Percentiles rank a stretch among this genome's conserved stretches.
Evolutionary conservation across 2,113 vertebrate genomes (phyloP).

Genomic region (Zootoca vivipara): DNA sequence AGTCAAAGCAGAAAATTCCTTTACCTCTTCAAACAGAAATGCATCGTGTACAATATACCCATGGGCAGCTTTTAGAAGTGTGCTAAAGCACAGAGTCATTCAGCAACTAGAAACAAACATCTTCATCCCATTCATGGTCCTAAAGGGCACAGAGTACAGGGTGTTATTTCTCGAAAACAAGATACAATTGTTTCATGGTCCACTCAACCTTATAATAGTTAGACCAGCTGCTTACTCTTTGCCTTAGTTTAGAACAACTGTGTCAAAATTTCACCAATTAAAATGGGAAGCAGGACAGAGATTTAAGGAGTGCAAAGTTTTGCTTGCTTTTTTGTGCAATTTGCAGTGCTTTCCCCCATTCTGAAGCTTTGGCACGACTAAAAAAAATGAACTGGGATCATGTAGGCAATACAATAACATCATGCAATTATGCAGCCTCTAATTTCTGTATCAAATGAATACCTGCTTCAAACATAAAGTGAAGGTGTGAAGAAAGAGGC

Average conservation of each 20-base stretch:
- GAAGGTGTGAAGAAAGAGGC: slow-evolving; percentile 33
- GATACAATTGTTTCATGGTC: neutral
- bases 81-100: neutral
- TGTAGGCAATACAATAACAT: neutral
- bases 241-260: neutral
- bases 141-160: accelerated
- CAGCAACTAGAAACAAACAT: neutral
- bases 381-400: too few relatives aligned
- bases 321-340: neutral
- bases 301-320: neutral
- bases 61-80: slow-evolving; percentile 23
- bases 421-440: neutral
- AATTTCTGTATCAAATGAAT: slow-evolving; percentile 32
- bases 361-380: neutral
- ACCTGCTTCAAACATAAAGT: slow-evolving; percentile 45
- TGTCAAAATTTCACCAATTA: neutral
- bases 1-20: neutral
- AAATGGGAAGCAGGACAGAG: neutral
- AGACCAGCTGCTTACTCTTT: neutral
- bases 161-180: neutral
- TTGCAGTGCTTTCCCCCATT: neutral
- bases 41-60: neutral
- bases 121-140: neutral
- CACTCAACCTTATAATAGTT: neutral
- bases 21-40: neutral